phyloP scores from a whole-genome alignment of 2,888 invertebrate genomes.

The Tuberolachnus salignus region DNA sequence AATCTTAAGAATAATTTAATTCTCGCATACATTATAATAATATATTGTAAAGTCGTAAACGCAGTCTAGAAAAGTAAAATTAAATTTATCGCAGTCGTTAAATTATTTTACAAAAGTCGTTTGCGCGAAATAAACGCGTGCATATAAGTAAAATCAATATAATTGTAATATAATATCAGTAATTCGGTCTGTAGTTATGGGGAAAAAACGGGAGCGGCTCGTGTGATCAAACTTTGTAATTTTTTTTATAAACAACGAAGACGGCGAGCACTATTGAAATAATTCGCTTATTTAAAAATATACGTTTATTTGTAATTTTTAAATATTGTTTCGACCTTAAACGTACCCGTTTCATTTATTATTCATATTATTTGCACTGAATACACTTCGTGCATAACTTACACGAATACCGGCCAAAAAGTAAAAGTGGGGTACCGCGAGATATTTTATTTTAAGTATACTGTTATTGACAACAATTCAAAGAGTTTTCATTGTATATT shows the following conservation, averaged over 20 bases:
- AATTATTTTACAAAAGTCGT: neutral
- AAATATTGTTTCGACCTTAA: neutral
- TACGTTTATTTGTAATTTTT: neutral
- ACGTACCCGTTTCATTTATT: no score
- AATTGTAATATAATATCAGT: no score
- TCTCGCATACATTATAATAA: constrained; percentile 2
- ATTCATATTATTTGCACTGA: no score
- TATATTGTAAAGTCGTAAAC: neutral
- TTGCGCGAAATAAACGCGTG: neutral
- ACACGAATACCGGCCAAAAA: no score
- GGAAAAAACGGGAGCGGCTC: no score
- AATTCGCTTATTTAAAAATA: neutral
- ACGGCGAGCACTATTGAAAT: neutral
- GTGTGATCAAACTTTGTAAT: no score
- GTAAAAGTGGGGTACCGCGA: no score
- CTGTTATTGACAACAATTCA: no score
- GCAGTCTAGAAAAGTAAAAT: neutral
- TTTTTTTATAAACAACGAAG: neutral
- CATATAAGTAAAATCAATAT: constrained; percentile 32
- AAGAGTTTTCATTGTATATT: neutral
- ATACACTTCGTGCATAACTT: no score
- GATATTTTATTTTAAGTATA: no score
- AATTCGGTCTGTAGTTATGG: no score
- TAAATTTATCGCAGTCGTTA: neutral
- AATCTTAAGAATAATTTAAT: constrained; percentile 32